phyloP scores from a whole-genome alignment of 2,797 vertebrate genomes.

The Cetoscarus ocellatus region DNA sequence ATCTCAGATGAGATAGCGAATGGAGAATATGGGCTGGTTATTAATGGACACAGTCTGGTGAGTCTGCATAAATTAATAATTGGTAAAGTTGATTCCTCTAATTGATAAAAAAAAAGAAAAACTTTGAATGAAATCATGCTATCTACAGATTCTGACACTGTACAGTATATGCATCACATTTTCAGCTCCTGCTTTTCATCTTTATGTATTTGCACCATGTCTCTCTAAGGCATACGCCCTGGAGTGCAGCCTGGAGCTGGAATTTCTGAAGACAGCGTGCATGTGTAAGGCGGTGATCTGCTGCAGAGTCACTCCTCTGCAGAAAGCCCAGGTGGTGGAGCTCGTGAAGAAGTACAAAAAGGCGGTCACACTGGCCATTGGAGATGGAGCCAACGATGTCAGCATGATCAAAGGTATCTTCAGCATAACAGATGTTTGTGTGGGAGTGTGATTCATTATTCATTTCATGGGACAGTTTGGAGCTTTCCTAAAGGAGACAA shows the following conservation, averaged over 20 bases:
- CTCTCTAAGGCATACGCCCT: slow-evolving; percentile 87
- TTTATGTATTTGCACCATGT: too few species aligned
- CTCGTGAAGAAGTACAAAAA: slow-evolving; percentile 94
- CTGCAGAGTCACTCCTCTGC: slow-evolving; percentile 94
- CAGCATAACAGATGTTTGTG: not conserved
- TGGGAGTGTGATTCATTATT: not conserved
- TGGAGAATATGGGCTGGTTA: slow-evolving; percentile 91
- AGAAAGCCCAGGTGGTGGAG: slow-evolving; percentile 97
- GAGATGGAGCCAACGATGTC: slow-evolving; percentile 94
- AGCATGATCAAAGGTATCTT: slow-evolving; percentile 97
- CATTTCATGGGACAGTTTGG: not conserved
- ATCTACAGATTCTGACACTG: not conserved
- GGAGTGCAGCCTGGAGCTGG: slow-evolving; percentile 87
- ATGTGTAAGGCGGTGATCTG: slow-evolving; percentile 95
- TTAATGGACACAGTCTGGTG: slow-evolving; percentile 96
- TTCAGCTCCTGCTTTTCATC: not conserved
- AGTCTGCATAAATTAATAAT: slow-evolving; percentile 16
- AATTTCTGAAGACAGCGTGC: slow-evolving; percentile 89
- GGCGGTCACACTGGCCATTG: slow-evolving; percentile 92
- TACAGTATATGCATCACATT: not conserved
- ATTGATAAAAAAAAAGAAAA: not conserved
- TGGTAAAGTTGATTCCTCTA: not conserved
- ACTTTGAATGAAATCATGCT: not conserved
- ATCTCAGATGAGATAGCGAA: slow-evolving; percentile 84
- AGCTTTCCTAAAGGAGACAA: too few species aligned